Conservation (phyloP, 2,113 vertebrate genomes). For the Malaclemys terrapin region DNA sequence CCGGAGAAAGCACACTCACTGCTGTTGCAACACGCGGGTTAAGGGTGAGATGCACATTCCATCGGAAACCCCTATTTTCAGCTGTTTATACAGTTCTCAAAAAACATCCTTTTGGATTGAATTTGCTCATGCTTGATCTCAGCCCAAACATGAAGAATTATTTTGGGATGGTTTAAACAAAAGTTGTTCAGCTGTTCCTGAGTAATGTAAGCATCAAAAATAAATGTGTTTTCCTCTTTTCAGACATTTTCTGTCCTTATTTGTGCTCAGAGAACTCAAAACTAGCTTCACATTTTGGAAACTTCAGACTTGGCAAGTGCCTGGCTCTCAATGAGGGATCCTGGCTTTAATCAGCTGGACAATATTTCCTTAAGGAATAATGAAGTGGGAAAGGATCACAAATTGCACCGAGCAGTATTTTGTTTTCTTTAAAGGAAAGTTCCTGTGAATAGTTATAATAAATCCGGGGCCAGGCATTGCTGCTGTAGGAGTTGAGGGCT, state of each 20-base stretch:
- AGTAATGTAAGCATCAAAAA: conserved; percentile 72
- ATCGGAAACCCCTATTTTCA: conserved; percentile 69
- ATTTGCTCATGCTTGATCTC: conserved; percentile 71
- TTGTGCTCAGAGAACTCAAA: conserved; percentile 61
- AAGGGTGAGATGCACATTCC: conserved; percentile 70
- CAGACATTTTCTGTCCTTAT: conserved; percentile 31
- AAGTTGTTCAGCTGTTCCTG: conserved; percentile 66
- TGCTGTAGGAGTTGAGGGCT: not conserved
- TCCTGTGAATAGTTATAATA: not conserved
- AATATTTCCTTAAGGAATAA: not conserved
- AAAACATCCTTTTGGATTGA: conserved; percentile 70
- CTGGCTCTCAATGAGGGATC: not conserved
- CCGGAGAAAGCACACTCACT: conserved; percentile 42
- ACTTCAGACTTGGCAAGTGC: conserved; percentile 3
- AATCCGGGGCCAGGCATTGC: not conserved
- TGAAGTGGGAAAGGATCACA: not conserved
- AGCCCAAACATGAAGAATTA: conserved; percentile 62
- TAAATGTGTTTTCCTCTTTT: conserved; percentile 71
- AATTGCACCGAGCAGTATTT: not conserved
- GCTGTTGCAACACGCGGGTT: conserved; percentile 68
- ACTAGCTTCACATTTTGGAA: conserved; percentile 43
- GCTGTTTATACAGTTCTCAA: conserved; percentile 67
- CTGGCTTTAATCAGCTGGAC: not conserved
- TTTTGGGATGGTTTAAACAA: conserved; percentile 69
- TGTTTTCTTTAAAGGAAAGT: not conserved